Evolutionary conservation across 2,113 vertebrate species (phyloP), one percentile per base, ranked within the genome.

Genomic region (Noctilio leporinus): DNA sequence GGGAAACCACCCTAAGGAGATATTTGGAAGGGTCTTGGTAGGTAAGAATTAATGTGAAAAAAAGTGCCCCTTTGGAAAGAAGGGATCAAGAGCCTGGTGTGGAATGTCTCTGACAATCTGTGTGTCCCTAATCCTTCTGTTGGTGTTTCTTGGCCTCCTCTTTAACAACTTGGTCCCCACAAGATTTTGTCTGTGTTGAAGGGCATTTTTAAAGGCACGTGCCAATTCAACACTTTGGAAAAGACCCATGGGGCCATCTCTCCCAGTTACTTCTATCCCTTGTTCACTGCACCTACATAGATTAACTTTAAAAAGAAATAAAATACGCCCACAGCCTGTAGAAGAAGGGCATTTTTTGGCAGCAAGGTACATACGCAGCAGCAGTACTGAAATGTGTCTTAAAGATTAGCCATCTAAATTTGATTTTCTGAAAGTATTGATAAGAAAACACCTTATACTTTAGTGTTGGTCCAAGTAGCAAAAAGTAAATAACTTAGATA

Each of bases 401-500:
- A 40, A 88, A 94, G 72, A 64, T 89, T 73, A 70, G 72, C 72
- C 62, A 93, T 89, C 72, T 95, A 70, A 94, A 86, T 94, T 89
- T 87, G 81, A 83, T 86, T 80, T 96, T 86, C 67, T 86, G 73
- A 78, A 96, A 70, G 5, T 64, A 64, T 85, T 35, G 77, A 53
- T 91, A 93, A 96, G 69, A 97, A 92, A 93, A 53, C 10, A 67
- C 33, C 40, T 30, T 73, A 45, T 78, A 53, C 20, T 55, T 91
- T 22, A 82, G 28, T 83, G 55, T 85, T 33, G 43, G n/a, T 77
- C 73, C 82, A 82, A 62, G 49, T 49, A 77, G 26, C 67, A 86
- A 91, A 92, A 95, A 75, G 30, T 93, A 38, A 84, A 86, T 90
- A 91, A 77, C 51, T 14, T 35, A 70, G 69, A 78, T 91, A 91